Percentiles rank a stretch among this genome's conserved stretches.
These are phyloP conservation scores for Apaloderma vittatum DNA, from an alignment of 2,113 vertebrate species.

Conservation along the genomic window DNA sequence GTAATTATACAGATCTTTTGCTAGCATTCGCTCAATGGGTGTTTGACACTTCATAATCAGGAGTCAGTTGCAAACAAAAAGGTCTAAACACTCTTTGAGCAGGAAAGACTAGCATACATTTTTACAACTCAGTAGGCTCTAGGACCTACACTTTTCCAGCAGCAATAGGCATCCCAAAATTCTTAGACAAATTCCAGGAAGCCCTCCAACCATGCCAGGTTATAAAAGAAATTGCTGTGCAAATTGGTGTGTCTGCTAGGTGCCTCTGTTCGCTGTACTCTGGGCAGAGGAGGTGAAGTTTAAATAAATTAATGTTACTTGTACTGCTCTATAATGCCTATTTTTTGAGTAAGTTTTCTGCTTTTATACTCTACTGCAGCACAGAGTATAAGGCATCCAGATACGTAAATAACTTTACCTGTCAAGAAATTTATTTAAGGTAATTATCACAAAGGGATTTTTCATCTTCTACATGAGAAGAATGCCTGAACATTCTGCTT, in stretches of 20 bases:
- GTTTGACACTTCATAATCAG: background rate
- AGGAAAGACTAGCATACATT: background rate
- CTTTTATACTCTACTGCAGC: constrained; percentile 37
- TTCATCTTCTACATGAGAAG: background rate
- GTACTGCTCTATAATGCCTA: background rate
- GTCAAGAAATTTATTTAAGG: constrained; percentile 46
- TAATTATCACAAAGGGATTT: constrained; percentile 7
- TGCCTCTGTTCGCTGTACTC: background rate
- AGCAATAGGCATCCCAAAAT: background rate
- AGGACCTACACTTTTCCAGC: background rate
- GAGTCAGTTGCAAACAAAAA: background rate
- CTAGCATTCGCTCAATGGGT: background rate
- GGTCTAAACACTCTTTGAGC: background rate
- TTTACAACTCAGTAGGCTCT: background rate
- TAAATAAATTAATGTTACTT: background rate
- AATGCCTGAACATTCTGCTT: background rate
- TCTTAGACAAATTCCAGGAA: background rate
- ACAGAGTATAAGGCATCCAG: constrained; percentile 12
- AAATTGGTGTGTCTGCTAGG: background rate
- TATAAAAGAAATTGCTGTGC: background rate
- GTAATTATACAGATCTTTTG: background rate
- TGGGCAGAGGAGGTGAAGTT: background rate
- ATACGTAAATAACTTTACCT: constrained; percentile 18
- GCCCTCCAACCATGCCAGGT: background rate
- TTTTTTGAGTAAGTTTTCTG: background rate